These are phyloP conservation scores for Serripes groenlandicus DNA, from an alignment of 2,888 invertebrate genomes.

Conservation along the genomic window DNA sequence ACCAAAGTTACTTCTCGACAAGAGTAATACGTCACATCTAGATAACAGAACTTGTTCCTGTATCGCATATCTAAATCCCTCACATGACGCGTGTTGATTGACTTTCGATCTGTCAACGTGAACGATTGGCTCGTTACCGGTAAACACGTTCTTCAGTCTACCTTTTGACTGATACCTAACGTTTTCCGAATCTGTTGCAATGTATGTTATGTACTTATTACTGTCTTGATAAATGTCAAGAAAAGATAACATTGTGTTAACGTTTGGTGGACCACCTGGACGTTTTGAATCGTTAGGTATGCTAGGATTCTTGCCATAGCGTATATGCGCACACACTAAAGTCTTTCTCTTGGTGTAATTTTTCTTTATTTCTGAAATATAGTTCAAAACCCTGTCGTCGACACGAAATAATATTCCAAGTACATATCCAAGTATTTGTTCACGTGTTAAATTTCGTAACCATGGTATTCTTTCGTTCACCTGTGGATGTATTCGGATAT, in stretches of 20 bases:
- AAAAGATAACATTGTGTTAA: conserved; percentile 17
- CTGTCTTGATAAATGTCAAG: conserved; percentile 12
- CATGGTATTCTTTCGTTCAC: conserved; percentile 17
- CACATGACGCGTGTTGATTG: conserved; percentile 9
- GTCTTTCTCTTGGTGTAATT: not conserved
- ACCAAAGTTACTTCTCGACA: conserved; percentile 53
- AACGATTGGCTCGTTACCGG: conserved; percentile 19
- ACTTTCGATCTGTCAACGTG: conserved; percentile 31
- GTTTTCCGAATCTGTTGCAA: conserved; percentile 51
- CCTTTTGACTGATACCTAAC: not conserved
- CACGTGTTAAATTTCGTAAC: conserved; percentile 13
- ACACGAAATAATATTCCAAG: conserved; percentile 30
- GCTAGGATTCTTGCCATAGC: conserved; percentile 44
- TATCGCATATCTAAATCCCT: conserved; percentile 31
- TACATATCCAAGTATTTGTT: conserved; percentile 14
- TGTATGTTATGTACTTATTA: conserved; percentile 25
- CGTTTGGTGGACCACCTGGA: conserved; percentile 26
- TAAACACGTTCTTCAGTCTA: conserved; percentile 1
- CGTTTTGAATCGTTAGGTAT: conserved; percentile 37
- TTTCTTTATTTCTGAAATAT: not conserved
- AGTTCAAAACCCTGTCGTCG: not conserved
- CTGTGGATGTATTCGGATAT: conserved; percentile 4
- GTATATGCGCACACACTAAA: conserved; percentile 49
- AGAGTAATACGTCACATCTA: conserved; percentile 40
- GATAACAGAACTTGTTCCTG: conserved; percentile 44